These are phyloP conservation scores for Drosophila asahinai DNA, from an alignment of 1,140 invertebrate genomes.

Conservation along the genomic window DNA sequence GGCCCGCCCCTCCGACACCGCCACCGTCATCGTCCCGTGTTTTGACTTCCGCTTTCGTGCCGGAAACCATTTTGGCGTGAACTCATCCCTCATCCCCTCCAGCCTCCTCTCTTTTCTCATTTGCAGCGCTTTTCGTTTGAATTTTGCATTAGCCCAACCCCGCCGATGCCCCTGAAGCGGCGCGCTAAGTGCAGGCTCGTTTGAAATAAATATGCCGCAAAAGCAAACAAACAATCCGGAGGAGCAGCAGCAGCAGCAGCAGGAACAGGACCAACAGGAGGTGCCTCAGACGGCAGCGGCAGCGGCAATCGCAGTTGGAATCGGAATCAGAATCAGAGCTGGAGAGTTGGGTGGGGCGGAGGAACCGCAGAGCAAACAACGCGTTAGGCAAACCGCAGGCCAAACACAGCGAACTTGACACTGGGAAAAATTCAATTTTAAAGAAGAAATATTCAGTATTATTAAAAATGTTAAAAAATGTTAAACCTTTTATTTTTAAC, in stretches of 20 bases:
- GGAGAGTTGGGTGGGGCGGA: conserved; percentile 2
- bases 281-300: conserved; percentile 16
- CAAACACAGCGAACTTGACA: conserved; percentile 39
- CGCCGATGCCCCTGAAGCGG: background rate
- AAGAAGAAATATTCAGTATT: background rate
- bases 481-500: no score
- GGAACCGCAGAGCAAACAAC: conserved; percentile 68
- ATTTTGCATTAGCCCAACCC: conserved; percentile 72
- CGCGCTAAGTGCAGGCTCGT: conserved; percentile 77
- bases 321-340: conserved; percentile 19
- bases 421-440: background rate
- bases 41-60: conserved; percentile 78
- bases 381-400: conserved; percentile 72
- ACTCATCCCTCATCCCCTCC: conserved; percentile 44
- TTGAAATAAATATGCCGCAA: conserved; percentile 83
- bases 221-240: conserved; percentile 77
- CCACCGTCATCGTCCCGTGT: conserved; percentile 37
- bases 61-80: conserved; percentile 82
- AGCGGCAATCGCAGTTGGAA: conserved; percentile 39
- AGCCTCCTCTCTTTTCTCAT: conserved; percentile 57
- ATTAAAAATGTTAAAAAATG: no score
- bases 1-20: conserved; percentile 8
- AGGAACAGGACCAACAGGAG: conserved; percentile 2
- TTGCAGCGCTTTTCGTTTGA: conserved; percentile 79
- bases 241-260: conserved; percentile 10